phyloP scores from a whole-genome alignment of 1,140 invertebrate species.

The Magallana gigas region DNA sequence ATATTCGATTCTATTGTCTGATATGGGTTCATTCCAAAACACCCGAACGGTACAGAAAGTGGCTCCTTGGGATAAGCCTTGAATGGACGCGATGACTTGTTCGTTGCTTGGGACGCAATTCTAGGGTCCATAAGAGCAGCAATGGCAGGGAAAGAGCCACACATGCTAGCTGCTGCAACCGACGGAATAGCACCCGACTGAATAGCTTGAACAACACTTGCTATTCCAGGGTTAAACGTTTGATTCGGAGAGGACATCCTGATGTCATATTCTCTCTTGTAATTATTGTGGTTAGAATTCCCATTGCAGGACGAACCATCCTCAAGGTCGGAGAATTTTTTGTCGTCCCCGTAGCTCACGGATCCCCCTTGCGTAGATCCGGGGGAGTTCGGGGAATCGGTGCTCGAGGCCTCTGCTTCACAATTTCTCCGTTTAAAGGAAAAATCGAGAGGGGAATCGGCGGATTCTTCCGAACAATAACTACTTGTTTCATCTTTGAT shows the following conservation, averaged over 20 bases:
- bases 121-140: conserved; percentile 62
- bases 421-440: conserved; percentile 63
- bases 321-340: conserved; percentile 49
- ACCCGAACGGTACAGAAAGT: conserved; percentile 55
- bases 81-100: conserved; percentile 62
- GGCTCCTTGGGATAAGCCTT: conserved; percentile 65
- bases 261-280: conserved; percentile 17
- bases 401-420: conserved; percentile 60
- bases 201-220: conserved; percentile 51
- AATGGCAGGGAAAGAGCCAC: conserved; percentile 58
- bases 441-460: conserved; percentile 64
- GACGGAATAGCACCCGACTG: conserved; percentile 50
- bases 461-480: conserved; percentile 62
- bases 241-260: neutral
- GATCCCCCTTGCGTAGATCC: conserved; percentile 58
- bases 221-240: conserved; percentile 43
- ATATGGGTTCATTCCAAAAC: conserved; percentile 48
- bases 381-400: conserved; percentile 59
- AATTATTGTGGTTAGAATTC: conserved; percentile 40
- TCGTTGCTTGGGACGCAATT: conserved; percentile 42
- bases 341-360: conserved; percentile 56
- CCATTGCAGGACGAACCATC: conserved; percentile 40
- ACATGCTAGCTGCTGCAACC: conserved; percentile 46
- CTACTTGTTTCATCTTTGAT: conserved; percentile 40
- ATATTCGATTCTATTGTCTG: conserved; percentile 48